Evolutionary conservation across 2,888 invertebrate genomes (phyloP), one percentile per base, ranked within the genome.

Genomic region (Callosobruchus maculatus): DNA sequence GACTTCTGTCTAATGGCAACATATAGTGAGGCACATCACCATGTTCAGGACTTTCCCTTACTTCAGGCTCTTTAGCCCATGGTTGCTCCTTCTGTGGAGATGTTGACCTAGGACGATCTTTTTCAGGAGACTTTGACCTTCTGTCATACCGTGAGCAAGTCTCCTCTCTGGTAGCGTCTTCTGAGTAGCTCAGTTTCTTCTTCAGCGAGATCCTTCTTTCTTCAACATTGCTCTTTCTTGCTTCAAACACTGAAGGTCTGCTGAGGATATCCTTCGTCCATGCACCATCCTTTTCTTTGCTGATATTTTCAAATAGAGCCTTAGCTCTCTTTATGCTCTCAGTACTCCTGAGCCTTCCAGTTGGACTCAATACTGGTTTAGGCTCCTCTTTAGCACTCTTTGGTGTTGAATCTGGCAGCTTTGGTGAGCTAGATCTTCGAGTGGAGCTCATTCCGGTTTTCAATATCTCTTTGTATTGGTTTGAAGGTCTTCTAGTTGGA

Each of bases 291-390:
- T 82, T 81, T 22, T 82, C 81, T 78, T 88, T 87, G 31, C 74
- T 75, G 77, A 91, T 91, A 77, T 90, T 92, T 87, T 93, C 93
- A 85, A 93, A 93, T 67, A 93, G 84, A 68, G 91, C 91, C 85
- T 93, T 93, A 0, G 93, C 93, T 85, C 91, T 91, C 71, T 91
- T 90, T 0, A 93, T 91, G n/a, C 91, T 91, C 79, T 92, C 92
- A 70, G 90, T 91, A 79, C 90, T 91, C 71, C 90, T 88, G 26
- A 91, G 81, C 21, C 84, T 80, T 21, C 84, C 82, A 20, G 82
- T 76, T 79, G 85, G 78, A 73, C 85, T 86, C 31, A 85, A 73
- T 71, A 83, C 79, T 0, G 78, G 78, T 78, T 82, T 85, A 20
- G 81, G 76, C 73, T 86, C 84, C 70, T 84, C 83, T 72, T 88